These are phyloP conservation scores for Thalpophila matura DNA, from an alignment of 2,888 invertebrate genomes.

Conservation along the genomic window DNA sequence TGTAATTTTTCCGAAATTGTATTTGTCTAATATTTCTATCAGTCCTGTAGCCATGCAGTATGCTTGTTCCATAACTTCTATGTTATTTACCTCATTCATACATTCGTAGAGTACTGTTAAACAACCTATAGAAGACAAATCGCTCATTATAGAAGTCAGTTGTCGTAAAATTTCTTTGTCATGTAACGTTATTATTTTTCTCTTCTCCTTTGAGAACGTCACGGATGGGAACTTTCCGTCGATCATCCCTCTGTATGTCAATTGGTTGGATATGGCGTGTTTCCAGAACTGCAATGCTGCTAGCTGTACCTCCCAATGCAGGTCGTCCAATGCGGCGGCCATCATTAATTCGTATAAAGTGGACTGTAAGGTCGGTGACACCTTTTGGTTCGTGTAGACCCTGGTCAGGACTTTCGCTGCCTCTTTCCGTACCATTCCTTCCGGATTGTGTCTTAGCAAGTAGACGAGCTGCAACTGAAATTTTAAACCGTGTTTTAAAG, in stretches of 20 bases:
- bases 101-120: conserved; percentile 92
- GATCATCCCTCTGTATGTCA: conserved; percentile 91
- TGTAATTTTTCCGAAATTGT: conserved; percentile 75
- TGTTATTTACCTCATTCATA: conserved; percentile 92
- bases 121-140: conserved; percentile 92
- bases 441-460: conserved; percentile 91
- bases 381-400: conserved; percentile 91
- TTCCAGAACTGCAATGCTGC: conserved; percentile 93
- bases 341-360: conserved; percentile 91
- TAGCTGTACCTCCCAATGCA: conserved; percentile 94
- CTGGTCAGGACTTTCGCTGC: conserved; percentile 91
- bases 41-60: conserved; percentile 87
- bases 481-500: not conserved
- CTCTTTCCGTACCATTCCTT: conserved; percentile 93
- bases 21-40: conserved; percentile 85
- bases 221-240: conserved; percentile 93
- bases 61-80: conserved; percentile 92
- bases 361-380: conserved; percentile 84
- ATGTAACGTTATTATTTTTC: conserved; percentile 93
- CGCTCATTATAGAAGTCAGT: conserved; percentile 91
- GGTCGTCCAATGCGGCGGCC: conserved; percentile 91
- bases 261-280: conserved; percentile 90
- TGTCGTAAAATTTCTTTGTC: conserved; percentile 91
- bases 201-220: conserved; percentile 93
- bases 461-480: conserved; percentile 85